Percentiles rank a stretch among this genome's conserved stretches.
Evolutionary conservation across 2,797 vertebrate genomes (phyloP).

Genomic region (Sebastes kiyomatsui): DNA sequence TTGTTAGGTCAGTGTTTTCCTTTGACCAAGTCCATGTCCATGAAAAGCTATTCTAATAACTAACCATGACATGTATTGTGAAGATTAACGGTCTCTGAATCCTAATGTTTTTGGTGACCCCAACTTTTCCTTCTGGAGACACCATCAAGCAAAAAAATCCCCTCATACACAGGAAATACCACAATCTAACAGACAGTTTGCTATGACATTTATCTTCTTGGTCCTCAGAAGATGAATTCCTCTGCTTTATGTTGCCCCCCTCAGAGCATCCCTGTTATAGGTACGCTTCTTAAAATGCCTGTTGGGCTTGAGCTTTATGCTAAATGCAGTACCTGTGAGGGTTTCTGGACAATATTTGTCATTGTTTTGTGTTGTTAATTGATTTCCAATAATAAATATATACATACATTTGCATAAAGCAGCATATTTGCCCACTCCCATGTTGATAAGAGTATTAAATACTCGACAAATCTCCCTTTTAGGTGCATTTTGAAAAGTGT

Average conservation of each 20-base stretch:
- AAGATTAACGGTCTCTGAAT: not conserved
- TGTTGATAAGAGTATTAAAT: no score
- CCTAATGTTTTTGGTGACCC: not conserved
- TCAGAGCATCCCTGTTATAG: not conserved
- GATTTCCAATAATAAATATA: no score
- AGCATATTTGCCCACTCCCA: no score
- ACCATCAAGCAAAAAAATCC: not conserved
- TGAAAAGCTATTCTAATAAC: not conserved
- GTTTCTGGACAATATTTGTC: no score
- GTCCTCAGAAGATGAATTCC: not conserved
- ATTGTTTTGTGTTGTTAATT: no score
- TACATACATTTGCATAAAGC: no score
- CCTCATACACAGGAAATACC: not conserved
- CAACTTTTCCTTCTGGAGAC: not conserved
- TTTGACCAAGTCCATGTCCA: not conserved
- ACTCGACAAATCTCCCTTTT: rapidly evolving
- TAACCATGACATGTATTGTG: not conserved
- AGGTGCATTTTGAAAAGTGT: no score
- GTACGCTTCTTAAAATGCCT: not conserved
- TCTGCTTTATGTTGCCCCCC: not conserved
- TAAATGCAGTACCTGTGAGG: no score
- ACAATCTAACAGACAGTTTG: not conserved
- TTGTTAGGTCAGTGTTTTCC: not conserved
- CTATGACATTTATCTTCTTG: not conserved
- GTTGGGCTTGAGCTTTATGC: no score